These are phyloP conservation scores for Bradypodion pumilum DNA, from an alignment of 2,797 vertebrate genomes.

Conservation along the genomic window DNA sequence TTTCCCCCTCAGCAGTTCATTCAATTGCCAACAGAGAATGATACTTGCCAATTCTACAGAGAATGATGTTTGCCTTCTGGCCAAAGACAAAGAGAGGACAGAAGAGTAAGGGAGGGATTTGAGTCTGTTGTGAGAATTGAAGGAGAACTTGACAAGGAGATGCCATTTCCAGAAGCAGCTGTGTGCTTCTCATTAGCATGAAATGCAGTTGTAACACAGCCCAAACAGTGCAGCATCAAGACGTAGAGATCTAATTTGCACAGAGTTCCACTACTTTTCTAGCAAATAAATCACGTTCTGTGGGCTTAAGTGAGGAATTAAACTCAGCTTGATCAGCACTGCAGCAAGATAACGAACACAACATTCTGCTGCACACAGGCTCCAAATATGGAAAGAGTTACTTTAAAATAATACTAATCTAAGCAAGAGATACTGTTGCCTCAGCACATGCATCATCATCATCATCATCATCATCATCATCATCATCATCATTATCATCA, in stretches of 20 bases:
- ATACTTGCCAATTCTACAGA: too few species aligned
- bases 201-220: neutral
- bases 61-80: too few species aligned
- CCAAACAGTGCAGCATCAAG: neutral
- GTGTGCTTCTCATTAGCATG: neutral
- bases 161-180: too few species aligned
- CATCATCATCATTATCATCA: too few species aligned
- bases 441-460: constrained; percentile 55
- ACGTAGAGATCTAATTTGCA: neutral
- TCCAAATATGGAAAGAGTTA: constrained; percentile 38
- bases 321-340: constrained; percentile 20
- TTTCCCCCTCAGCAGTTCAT: too few species aligned
- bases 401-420: constrained; percentile 38
- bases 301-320: neutral
- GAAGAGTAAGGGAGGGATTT: too few species aligned
- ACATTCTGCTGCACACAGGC: neutral
- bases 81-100: too few species aligned
- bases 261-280: neutral
- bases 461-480: too few species aligned
- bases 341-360: neutral
- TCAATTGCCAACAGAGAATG: too few species aligned
- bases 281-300: neutral
- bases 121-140: neutral
- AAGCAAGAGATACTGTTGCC: constrained; percentile 45
- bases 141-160: neutral